phyloP scores from a whole-genome alignment of 2,888 invertebrate genomes.

The Pteria penguin region DNA sequence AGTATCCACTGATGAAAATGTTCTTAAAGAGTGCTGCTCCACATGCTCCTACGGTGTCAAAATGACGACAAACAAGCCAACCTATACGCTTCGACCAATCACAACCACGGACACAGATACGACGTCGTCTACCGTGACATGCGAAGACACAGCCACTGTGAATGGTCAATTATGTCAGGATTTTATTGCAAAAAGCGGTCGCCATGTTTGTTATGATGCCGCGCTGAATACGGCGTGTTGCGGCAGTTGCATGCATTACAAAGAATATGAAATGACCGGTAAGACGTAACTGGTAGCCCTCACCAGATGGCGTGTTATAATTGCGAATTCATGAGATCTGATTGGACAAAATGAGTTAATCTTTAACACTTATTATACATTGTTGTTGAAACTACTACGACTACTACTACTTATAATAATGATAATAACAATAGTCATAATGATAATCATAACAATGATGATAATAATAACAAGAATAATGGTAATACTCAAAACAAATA shows the following conservation, averaged over 20 bases:
- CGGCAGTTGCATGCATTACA: constrained; percentile 33
- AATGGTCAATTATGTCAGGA: constrained; percentile 41
- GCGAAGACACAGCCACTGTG: constrained; percentile 33
- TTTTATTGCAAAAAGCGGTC: constrained; percentile 37
- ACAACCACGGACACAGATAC: constrained; percentile 11
- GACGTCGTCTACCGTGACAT: neutral
- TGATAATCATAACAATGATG: too few relatives aligned
- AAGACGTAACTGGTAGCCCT: too few relatives aligned
- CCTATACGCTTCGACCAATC: constrained; percentile 20
- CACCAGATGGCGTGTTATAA: too few relatives aligned
- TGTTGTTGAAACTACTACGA: too few relatives aligned
- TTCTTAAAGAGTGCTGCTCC: constrained; percentile 57
- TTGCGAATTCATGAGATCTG: too few relatives aligned
- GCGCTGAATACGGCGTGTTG: constrained; percentile 37
- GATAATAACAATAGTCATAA: too few relatives aligned
- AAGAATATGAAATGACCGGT: too few relatives aligned
- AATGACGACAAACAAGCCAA: constrained; percentile 36
- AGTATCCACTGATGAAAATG: constrained; percentile 34
- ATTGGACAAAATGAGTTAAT: too few relatives aligned
- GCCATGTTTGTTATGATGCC: constrained; percentile 45
- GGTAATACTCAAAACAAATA: too few relatives aligned
- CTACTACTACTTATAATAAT: too few relatives aligned
- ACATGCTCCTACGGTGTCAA: constrained; percentile 51
- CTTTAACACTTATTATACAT: too few relatives aligned
- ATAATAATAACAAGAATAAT: too few relatives aligned